Evolutionary conservation across 2,113 vertebrate species (phyloP), one percentile per base, ranked within the genome.

Genomic region (Sylvia atricapilla): DNA sequence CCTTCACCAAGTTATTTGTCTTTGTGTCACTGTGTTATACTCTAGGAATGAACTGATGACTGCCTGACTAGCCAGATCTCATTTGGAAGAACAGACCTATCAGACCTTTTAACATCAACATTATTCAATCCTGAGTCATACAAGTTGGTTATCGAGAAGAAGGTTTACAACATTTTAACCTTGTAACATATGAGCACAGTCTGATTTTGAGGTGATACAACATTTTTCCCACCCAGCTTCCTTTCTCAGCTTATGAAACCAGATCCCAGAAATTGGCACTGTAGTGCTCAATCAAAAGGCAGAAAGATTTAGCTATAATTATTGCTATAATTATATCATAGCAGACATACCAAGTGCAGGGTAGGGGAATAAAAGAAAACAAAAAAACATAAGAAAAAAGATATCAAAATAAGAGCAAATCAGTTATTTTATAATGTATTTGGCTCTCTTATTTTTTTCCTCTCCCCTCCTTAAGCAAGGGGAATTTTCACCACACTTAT

Each of bases 1-100:
- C 87, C 95, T 92, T 96, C 95, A 91, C 55, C 83, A 76, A 25
- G 27, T 58, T 90, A 84, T 93, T 91, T 83, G 63, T 96, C 89
- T 95, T 89, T 67, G 53, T 88, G 86, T 93, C 93, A 96, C 50
- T 66, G 12, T 83, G 64, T 87, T 85, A 91, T 52, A 92, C 8
- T 14, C 63, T 62, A 50, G 31, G 53, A 95, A 95, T 43, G 93
- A 93, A 69, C 28, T 28, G 50, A 35, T 92, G 33, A 53, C 94
- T n/a, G 41, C 70, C 93, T 94, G 73, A 75, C 75, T 86, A 90
- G 49, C 31, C 56, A 86, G 63, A 33, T 84, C 78, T 95, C 16
- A 4, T 93, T 77, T 93, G 68, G 78, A 96, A 86, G 92, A 91
- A 33, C 46, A 88, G 70, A 53, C 31, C 15, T 67, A 88, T 87